phyloP scores from a whole-genome alignment of 2,888 invertebrate genomes.

The Polylopha cassiicola region DNA sequence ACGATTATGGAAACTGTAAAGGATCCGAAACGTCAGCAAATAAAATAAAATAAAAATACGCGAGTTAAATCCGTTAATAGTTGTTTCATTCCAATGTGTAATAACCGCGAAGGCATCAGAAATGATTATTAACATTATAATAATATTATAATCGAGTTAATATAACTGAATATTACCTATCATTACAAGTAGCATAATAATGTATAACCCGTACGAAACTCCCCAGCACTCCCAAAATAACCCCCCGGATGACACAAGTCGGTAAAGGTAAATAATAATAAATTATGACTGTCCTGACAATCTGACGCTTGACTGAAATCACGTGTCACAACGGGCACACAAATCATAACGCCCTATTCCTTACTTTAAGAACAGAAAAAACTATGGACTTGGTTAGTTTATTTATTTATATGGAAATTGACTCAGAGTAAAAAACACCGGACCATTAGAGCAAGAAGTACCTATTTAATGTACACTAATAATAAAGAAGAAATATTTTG shows the following conservation, averaged over 20 bases:
- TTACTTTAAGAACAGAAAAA: slow-evolving; percentile 30
- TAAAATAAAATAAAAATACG: too few species aligned
- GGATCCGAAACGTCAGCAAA: too few species aligned
- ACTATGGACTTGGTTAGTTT: slow-evolving; percentile 25
- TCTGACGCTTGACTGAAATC: slow-evolving; percentile 66
- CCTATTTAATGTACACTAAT: too few species aligned
- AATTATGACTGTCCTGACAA: slow-evolving; percentile 54
- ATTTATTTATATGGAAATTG: not conserved
- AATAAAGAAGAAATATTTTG: too few species aligned
- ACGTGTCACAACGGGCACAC: slow-evolving; percentile 60
- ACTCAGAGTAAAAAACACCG: not conserved
- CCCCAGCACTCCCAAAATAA: slow-evolving; percentile 35
- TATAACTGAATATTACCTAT: too few species aligned
- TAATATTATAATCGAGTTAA: too few species aligned
- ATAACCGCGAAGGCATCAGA: too few species aligned
- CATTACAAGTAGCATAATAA: slow-evolving; percentile 21
- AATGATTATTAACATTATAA: too few species aligned
- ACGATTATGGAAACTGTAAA: too few species aligned
- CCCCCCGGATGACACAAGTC: slow-evolving; percentile 33
- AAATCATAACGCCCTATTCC: slow-evolving; percentile 55
- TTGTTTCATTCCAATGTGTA: too few species aligned
- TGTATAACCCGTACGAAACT: slow-evolving; percentile 1
- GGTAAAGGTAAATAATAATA: slow-evolving; percentile 59
- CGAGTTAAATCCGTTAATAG: too few species aligned
- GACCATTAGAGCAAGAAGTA: too few species aligned